Evolutionary conservation across 2,113 vertebrate genomes (phyloP), one percentile per base, ranked within the genome.

Genomic region (Mohoua ochrocephala): DNA sequence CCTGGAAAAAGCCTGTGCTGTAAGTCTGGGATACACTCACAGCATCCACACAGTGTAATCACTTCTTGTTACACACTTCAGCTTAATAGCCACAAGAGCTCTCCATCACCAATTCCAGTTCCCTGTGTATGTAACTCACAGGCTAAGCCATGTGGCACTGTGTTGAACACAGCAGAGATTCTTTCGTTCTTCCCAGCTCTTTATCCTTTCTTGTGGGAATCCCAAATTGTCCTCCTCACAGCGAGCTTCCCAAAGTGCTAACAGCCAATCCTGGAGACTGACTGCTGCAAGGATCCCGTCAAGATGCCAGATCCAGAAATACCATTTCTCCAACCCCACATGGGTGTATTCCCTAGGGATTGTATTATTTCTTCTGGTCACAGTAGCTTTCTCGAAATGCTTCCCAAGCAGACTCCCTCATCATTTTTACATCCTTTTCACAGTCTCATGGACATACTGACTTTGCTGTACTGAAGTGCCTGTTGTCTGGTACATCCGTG

Each of bases 301-400:
- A 68, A 24, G 15, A 42, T 21, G 28, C 33, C 53, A 92, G 47
- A 88, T 2, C 27, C 0, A 0, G 77, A 93, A 74, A 68, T 6
- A n/a, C 3, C 1, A 19, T 57, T 91, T 78, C 61, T 78, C 59
- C 47, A 63, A 42, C 53, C 35, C 74, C 31, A 60, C 16, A 4
- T 7, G 6, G 60, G 11, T 6, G 39, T 31, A 54, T 17, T 68
- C 64, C 27, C 52, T 33, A 24, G 16, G 56, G 56, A 56, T 5
- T 54, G 14, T 13, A 26, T 50, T 35, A 21, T 23, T 50, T 30
- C 61, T 91, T 44, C 49, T 82, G 45, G 21, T 6, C 60, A 70
- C 45, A 49, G 31, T 1, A 73, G 20, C 13, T 45, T 23, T 89
- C 41, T 33, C 1, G 0, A 47, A 84, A 59, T 0, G 0, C 30